Evolutionary conservation across 2,113 vertebrate species (phyloP).

Genomic region (Eolophus roseicapilla): DNA sequence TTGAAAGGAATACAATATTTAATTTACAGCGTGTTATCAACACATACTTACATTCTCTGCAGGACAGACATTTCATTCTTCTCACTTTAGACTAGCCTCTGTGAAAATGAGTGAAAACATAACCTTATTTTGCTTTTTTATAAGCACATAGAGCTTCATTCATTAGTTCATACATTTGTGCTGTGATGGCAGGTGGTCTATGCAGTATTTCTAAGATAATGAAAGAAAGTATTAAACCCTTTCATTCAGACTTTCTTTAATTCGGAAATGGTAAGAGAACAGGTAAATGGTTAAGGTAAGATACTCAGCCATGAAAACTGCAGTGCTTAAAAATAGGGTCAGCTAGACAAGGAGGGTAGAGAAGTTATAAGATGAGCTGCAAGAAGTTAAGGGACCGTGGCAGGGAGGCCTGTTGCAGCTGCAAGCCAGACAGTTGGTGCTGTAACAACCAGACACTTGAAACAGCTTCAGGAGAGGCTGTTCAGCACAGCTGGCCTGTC

Average conservation of each 20-base stretch:
- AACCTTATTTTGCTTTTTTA: not conserved
- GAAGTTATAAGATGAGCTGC: not conserved
- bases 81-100: not conserved
- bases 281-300: not conserved
- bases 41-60: not conserved
- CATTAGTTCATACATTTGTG: not conserved
- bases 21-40: not conserved
- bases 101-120: not conserved
- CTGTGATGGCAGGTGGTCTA: not conserved
- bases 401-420: slow-evolving; percentile 1
- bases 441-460: not conserved
- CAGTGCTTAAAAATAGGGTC: not conserved
- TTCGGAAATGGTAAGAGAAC: not conserved
- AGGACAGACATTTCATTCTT: not conserved
- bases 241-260: not conserved
- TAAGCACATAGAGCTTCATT: not conserved
- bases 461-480: not conserved
- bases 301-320: not conserved
- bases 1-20: slow-evolving; percentile 10
- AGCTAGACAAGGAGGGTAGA: not conserved
- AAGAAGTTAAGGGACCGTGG: not conserved
- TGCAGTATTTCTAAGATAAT: not conserved
- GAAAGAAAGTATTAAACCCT: not conserved
- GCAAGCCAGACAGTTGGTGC: slow-evolving; percentile 17
- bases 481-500: not conserved